Percentiles rank a stretch among this genome's conserved stretches.
Evolutionary conservation across 2,888 invertebrate species (phyloP).

Genomic region (Tuberolachnus salignus): DNA sequence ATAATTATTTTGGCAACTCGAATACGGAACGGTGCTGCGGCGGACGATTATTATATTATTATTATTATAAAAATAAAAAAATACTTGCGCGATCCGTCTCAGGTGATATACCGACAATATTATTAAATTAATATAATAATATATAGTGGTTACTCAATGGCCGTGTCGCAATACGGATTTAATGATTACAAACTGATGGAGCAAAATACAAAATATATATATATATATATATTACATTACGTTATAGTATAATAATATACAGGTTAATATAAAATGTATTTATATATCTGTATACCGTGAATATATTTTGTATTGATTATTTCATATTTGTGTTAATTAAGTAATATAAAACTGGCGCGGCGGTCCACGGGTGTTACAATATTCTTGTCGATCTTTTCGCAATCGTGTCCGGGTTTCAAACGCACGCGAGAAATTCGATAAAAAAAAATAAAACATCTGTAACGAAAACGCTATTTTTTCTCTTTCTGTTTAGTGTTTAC

Average conservation of each 20-base stretch:
- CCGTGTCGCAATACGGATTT: conserved; percentile 3
- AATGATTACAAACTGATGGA: neutral
- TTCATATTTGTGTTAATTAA: neutral
- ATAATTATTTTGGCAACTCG: neutral
- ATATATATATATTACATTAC: no score
- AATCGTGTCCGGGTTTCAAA: no score
- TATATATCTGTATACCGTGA: no score
- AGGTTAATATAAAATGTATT: neutral
- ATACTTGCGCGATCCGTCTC: conserved; percentile 33
- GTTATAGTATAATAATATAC: neutral
- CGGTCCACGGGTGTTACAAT: no score
- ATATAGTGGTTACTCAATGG: conserved; percentile 31
- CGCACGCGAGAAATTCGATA: no score
- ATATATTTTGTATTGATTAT: neutral
- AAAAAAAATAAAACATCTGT: no score
- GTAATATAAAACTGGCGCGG: no score
- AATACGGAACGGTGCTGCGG: conserved; percentile 40
- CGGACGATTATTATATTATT: conserved; percentile 31
- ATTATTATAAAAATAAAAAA: no score
- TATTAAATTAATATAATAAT: neutral
- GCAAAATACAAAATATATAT: neutral
- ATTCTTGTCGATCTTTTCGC: no score
- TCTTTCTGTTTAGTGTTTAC: no score
- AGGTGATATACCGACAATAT: conserved; percentile 35
- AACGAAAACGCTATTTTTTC: no score